Conservation (phyloP, 2,888 invertebrate genomes). For the Drosophila picticornis region DNA sequence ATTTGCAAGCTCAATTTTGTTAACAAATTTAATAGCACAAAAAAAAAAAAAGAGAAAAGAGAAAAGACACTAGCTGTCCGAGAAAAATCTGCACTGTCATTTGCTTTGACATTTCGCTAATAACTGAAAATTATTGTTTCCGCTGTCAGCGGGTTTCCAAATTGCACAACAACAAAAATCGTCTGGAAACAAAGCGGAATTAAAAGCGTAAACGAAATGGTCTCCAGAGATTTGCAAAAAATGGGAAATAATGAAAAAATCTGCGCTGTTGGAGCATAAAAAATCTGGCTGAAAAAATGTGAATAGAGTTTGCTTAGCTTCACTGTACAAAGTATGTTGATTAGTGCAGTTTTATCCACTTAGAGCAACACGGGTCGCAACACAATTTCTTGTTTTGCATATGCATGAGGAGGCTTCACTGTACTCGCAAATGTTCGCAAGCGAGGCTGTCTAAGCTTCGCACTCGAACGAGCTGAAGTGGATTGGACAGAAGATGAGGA, state of each 20-base stretch:
- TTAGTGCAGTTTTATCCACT: constrained; percentile 62
- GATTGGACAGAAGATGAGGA: constrained; percentile 2
- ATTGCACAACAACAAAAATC: constrained; percentile 15
- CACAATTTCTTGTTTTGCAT: constrained; percentile 53
- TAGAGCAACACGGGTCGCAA: constrained; percentile 35
- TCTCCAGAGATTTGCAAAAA: not conserved
- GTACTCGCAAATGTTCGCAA: constrained; percentile 20
- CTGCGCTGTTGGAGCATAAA: not conserved
- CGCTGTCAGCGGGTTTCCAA: constrained; percentile 41
- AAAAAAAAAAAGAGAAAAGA: constrained; percentile 1
- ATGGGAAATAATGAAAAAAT: not conserved
- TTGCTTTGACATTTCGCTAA: constrained; percentile 72
- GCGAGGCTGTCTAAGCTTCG: constrained; percentile 53
- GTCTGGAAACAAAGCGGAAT: constrained; percentile 14
- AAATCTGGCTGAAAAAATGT: not conserved
- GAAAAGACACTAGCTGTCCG: constrained; percentile 13
- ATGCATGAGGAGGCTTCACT: constrained; percentile 61
- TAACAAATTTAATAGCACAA: constrained; percentile 7
- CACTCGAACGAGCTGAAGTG: constrained; percentile 65
- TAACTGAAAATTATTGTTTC: constrained; percentile 69
- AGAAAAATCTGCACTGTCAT: constrained; percentile 51
- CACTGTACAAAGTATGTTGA: constrained; percentile 55
- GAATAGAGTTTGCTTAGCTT: not conserved
- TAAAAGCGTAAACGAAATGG: constrained; percentile 17
- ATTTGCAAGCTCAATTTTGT: constrained; percentile 1